Percentiles rank a stretch among this genome's conserved stretches.
These are phyloP conservation scores for Neoaliturus tenellus DNA, from an alignment of 2,888 invertebrate species.

Conservation along the genomic window DNA sequence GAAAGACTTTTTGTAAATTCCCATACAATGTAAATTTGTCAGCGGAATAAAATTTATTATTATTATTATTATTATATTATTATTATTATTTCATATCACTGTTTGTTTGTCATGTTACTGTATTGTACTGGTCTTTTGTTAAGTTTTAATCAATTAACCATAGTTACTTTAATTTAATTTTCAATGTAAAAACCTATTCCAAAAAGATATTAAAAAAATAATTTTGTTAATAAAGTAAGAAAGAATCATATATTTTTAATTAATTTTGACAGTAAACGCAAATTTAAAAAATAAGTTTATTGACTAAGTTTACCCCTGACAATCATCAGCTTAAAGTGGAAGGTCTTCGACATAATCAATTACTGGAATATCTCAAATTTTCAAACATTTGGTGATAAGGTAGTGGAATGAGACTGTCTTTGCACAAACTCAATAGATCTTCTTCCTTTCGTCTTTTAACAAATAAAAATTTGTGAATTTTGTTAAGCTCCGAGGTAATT, in stretches of 20 bases:
- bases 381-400: background rate
- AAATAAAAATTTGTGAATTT: no score
- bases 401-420: background rate
- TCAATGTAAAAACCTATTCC: background rate
- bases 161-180: background rate
- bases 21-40: no score
- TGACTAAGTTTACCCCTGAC: background rate
- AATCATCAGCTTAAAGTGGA: conserved; percentile 3
- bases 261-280: background rate
- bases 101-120: background rate
- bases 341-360: background rate
- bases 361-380: background rate
- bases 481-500: no score
- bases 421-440: conserved; percentile 3
- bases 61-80: no score
- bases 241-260: background rate
- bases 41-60: no score
- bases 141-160: background rate
- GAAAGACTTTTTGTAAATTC: no score
- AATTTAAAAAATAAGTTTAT: background rate
- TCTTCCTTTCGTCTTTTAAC: no score
- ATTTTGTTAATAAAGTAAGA: background rate
- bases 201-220: background rate
- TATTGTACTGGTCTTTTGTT: background rate
- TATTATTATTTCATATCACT: background rate